Evolutionary conservation across 2,113 vertebrate genomes (phyloP).

Genomic region (Alectura lathami): DNA sequence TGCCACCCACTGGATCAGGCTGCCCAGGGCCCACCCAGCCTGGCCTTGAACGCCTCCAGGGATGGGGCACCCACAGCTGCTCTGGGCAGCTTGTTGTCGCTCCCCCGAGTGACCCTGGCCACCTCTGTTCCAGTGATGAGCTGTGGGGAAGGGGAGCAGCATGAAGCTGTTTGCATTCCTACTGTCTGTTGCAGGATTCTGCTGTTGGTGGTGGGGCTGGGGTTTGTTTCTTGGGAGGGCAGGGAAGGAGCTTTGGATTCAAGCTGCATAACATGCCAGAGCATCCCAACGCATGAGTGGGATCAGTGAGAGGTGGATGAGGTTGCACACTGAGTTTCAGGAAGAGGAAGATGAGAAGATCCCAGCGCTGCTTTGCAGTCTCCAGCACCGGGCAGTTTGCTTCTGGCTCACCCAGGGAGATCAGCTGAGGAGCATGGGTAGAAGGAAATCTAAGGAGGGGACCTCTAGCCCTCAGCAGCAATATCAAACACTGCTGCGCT

Average conservation of each 20-base stretch:
- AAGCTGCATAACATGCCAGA: neutral
- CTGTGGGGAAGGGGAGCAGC: neutral
- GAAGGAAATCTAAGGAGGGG: neutral
- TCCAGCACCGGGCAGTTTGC: neutral
- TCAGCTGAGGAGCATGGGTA: neutral
- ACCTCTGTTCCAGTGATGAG: neutral
- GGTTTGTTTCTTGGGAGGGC: no score
- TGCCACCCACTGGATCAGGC: no score
- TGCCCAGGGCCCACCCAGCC: no score
- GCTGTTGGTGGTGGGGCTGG: neutral
- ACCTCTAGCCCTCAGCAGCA: neutral
- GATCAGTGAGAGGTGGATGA: neutral
- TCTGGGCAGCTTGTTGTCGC: no score
- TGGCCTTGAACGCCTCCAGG: no score
- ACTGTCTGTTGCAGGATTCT: neutral
- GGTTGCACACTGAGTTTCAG: neutral
- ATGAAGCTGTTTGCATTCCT: neutral
- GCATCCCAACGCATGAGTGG: neutral
- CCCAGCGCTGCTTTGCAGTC: neutral
- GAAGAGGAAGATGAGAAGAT: neutral
- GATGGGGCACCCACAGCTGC: no score
- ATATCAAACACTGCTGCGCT: no score
- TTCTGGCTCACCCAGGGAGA: neutral
- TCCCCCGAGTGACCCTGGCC: neutral
- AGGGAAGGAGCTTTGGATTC: neutral